A percentile compares a stretch with the other conserved stretches of the same genome.
These are phyloP conservation scores for Ammodytes marinus DNA, from an alignment of 2,113 vertebrate species.

Conservation along the genomic window DNA sequence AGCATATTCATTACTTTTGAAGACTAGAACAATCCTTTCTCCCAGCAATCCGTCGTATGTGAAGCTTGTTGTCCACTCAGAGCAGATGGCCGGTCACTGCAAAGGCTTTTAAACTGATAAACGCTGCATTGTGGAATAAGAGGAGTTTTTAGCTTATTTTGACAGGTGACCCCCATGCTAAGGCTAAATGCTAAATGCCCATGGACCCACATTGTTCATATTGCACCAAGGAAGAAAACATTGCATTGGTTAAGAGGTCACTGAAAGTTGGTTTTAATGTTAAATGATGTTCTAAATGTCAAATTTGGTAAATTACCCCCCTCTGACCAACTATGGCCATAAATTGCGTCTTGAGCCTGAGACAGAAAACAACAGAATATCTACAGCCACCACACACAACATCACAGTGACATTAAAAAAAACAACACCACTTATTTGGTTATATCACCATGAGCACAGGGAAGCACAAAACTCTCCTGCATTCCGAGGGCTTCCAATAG, in stretches of 20 bases:
- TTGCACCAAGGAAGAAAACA: conserved; percentile 1
- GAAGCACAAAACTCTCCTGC: too few species aligned
- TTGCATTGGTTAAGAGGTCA: background rate
- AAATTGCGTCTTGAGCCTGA: background rate
- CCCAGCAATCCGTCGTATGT: conserved; percentile 12
- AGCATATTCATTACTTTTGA: conserved; percentile 56
- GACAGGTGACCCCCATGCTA: conserved; percentile 40
- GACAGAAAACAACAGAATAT: background rate
- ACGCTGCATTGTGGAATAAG: conserved; percentile 34
- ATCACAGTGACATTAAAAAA: background rate
- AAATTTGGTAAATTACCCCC: background rate
- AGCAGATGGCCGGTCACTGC: conserved; percentile 12
- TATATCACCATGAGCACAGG: too few species aligned
- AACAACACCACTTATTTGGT: too few species aligned
- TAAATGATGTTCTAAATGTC: background rate
- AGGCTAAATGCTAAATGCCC: conserved; percentile 37
- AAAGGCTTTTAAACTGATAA: conserved; percentile 55
- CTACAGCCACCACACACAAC: background rate
- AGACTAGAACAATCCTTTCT: conserved; percentile 35
- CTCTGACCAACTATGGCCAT: background rate
- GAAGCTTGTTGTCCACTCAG: conserved; percentile 24
- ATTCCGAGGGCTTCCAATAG: too few species aligned
- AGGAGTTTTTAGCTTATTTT: conserved; percentile 15
- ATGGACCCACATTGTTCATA: conserved; percentile 38
- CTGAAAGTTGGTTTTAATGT: background rate